These are phyloP conservation scores for Marmota monax DNA, from an alignment of 2,113 vertebrate species.

Conservation along the genomic window DNA sequence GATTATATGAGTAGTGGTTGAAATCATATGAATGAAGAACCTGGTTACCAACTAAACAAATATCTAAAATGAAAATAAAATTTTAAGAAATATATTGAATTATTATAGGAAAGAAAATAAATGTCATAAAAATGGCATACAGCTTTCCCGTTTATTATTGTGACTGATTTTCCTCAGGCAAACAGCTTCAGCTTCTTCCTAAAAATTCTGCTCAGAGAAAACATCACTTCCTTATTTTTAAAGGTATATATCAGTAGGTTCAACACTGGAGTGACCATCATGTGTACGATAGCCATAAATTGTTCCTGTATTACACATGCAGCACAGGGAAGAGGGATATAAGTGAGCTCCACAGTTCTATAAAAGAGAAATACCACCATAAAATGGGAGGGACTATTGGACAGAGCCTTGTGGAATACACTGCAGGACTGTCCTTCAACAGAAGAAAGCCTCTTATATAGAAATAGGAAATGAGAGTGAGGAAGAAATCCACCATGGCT, in stretches of 20 bases:
- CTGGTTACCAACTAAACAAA: no score
- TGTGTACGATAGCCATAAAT: slow-evolving; percentile 55
- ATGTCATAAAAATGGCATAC: no score
- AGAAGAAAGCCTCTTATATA: slow-evolving; percentile 63
- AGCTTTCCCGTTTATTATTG: no score
- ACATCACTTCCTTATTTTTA: slow-evolving; percentile 67
- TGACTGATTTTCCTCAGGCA: no score
- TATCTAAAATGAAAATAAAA: no score
- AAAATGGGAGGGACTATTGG: slow-evolving; percentile 56
- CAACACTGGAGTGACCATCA: slow-evolving; percentile 31
- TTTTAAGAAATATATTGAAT: no score
- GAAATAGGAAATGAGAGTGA: slow-evolving; percentile 73
- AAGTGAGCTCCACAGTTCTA: slow-evolving; percentile 57
- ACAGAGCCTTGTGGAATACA: slow-evolving; percentile 54
- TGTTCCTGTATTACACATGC: neutral
- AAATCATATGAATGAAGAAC: no score
- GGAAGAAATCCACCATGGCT: slow-evolving; percentile 53
- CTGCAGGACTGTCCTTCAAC: slow-evolving; percentile 46
- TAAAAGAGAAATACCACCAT: slow-evolving; percentile 58
- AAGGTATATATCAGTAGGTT: slow-evolving; percentile 68
- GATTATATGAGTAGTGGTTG: no score
- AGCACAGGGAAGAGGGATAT: neutral
- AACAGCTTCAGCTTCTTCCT: neutral
- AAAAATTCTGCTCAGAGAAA: slow-evolving; percentile 22
- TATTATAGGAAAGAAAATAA: no score